Percentiles rank a stretch among this genome's conserved stretches.
phyloP scores from a whole-genome alignment of 2,888 invertebrate genomes.

The Keiferia lycopersicella region DNA sequence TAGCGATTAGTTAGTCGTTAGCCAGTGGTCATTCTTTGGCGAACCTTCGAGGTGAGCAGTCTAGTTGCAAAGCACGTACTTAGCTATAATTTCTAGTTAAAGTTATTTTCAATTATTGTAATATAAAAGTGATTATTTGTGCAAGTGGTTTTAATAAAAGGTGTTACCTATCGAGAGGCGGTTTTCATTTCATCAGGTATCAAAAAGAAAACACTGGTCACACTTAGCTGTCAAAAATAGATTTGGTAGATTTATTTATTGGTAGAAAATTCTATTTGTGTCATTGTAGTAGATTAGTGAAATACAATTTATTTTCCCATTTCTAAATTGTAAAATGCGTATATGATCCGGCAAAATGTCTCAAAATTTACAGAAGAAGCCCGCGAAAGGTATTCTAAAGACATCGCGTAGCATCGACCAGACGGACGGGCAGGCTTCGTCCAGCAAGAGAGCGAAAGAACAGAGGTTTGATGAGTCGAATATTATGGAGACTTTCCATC shows the following conservation, averaged over 20 bases:
- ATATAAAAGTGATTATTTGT: no score
- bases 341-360: constrained; percentile 77
- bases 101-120: no score
- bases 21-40: no score
- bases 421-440: constrained; percentile 71
- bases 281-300: background rate
- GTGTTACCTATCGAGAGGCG: no score
- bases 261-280: constrained; percentile 5
- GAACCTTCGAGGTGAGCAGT: no score
- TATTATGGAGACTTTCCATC: constrained; percentile 98
- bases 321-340: constrained; percentile 48
- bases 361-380: constrained; percentile 91
- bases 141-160: no score
- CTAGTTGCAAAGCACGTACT: no score
- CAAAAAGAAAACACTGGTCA: background rate
- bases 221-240: constrained; percentile 1
- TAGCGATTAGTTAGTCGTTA: no score
- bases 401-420: constrained; percentile 95
- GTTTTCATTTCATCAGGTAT: constrained; percentile 28
- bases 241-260: background rate
- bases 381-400: constrained; percentile 95
- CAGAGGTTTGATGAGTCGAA: constrained; percentile 99
- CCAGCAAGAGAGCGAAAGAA: constrained; percentile 78
- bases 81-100: no score
- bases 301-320: background rate